Evolutionary conservation across 2,888 invertebrate species (phyloP), one percentile per base, ranked within the genome.

Genomic region (Malacosoma neustria): DNA sequence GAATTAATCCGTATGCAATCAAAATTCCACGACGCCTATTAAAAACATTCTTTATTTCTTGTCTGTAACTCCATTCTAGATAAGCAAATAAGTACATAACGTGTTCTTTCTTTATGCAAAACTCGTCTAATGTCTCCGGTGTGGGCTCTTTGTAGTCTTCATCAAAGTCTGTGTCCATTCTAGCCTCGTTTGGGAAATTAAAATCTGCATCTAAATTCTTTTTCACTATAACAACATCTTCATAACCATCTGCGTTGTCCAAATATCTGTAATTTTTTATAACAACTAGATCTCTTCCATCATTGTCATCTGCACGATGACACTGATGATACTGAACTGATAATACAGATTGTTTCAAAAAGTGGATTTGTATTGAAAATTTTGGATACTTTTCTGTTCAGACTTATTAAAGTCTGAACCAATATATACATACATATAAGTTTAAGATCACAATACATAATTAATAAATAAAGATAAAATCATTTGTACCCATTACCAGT

Each of bases 41-140:
- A 42, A 88, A 82, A 0, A 81, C 55, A 49, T 92, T 87, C 71
- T 90, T 79, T 43, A 89, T 67, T 69, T 92, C 72, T 43, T 90
- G 89, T 11, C 87, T 84, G n/a, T 89, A 87, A 49, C 93, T 92
- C 92, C 94, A 94, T 54, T 95, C 93, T 32, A 93, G 89, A 59
- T 94, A 95, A 0, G 93, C 90, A 64, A 96, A 93, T 1, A 96
- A 76, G 0, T 93, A 91, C 29, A 92, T 89, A 0, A 96, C 90
- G 46, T 95, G 93, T 51, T 92, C 89, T 7, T 89, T 81, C 48
- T 89, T 90, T 0, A 93, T 88, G 58, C 92, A 93, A 35, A 70
- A 73, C 33, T 72, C 73, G 63, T 73, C 88, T 30, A 66, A 67
- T 49, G 51, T 65, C 32, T 68, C 77, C 2, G 71, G 70, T 0